These are phyloP conservation scores for Rhopalosiphum padi DNA, from an alignment of 1,140 invertebrate genomes.

Conservation along the genomic window DNA sequence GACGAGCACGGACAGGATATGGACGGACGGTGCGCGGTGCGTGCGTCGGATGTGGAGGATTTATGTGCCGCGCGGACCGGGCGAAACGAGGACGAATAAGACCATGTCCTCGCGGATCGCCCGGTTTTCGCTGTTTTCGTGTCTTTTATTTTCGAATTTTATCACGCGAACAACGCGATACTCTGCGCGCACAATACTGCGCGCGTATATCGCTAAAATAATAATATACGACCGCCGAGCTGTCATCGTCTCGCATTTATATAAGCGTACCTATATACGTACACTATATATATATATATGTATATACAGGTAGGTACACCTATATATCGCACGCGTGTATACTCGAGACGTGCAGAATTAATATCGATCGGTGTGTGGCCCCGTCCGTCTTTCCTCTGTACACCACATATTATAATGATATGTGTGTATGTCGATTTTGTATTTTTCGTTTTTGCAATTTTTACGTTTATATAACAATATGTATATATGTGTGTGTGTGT, in stretches of 20 bases:
- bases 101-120: neutral
- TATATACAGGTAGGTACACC: neutral
- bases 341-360: neutral
- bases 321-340: neutral
- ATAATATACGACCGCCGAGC: neutral
- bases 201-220: neutral
- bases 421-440: neutral
- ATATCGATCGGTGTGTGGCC: slow-evolving; percentile 10
- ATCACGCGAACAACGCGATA: neutral
- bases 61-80: neutral
- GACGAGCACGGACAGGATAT: neutral
- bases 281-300: neutral
- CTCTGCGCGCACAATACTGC: neutral
- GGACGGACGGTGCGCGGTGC: neutral
- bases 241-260: neutral
- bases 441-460: neutral
- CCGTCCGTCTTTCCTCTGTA: neutral
- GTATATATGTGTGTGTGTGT: too few species aligned
- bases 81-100: neutral
- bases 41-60: neutral
- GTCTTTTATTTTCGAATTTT: neutral
- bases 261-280: too few species aligned
- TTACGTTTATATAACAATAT: neutral
- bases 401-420: neutral
- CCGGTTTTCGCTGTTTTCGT: slow-evolving; percentile 23